phyloP scores from a whole-genome alignment of 2,113 vertebrate genomes.

The Gambusia affinis region DNA sequence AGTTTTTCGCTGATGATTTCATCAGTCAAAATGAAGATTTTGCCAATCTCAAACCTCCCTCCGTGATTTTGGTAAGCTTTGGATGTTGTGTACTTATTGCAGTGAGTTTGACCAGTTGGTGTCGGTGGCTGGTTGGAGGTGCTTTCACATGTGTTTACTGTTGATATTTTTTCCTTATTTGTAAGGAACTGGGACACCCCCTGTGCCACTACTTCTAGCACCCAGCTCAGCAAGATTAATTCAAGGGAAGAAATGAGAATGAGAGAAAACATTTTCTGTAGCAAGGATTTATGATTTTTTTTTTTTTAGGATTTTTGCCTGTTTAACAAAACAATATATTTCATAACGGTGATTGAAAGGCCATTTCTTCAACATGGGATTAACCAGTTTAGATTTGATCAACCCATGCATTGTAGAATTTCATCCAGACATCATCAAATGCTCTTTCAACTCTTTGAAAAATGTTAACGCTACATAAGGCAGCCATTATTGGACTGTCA shows the following conservation, averaged over 20 bases:
- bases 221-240: constrained; percentile 24
- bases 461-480: too few species aligned
- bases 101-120: constrained; percentile 80
- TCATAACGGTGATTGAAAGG: not conserved
- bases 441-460: too few species aligned
- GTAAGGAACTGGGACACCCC: constrained; percentile 72
- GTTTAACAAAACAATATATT: not conserved
- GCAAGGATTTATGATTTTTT: too few species aligned
- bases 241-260: not conserved
- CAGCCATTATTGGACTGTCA: too few species aligned
- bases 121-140: constrained; percentile 80
- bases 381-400: not conserved
- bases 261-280: not conserved
- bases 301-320: not conserved
- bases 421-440: too few species aligned
- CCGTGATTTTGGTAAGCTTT: constrained; percentile 83
- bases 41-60: constrained; percentile 75
- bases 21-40: constrained; percentile 80
- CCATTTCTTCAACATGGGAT: not conserved
- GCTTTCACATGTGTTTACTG: constrained; percentile 75
- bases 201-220: constrained; percentile 43
- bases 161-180: constrained; percentile 71
- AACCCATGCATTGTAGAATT: too few species aligned
- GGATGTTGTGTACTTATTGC: constrained; percentile 81
- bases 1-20: constrained; percentile 18